Base-by-base conservation (phyloP, 1,140 invertebrate genomes). In the Drosophila sulfurigaster region DNA sequence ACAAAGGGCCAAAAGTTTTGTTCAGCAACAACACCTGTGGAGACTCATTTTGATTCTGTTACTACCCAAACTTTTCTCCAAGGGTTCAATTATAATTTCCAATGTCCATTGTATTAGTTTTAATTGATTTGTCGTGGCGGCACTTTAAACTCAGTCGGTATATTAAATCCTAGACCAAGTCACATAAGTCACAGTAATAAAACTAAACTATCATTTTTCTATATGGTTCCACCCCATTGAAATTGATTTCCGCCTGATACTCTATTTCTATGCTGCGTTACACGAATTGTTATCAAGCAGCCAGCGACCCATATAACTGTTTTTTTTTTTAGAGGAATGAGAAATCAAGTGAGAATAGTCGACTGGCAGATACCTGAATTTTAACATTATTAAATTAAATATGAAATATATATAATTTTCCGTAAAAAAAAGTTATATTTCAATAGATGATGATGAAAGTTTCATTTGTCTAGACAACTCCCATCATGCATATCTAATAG, bases 241-340 rank as follows among this genome's bases (percentile, higher is more conserved):
- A 85, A 85, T 85, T 85, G 82, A 82, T 81, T 85, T 81, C 78
- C 74, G 81, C 72, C 54, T 57, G 75, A 67, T 75, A 81, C 72
- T 64, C 72, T 64, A 81, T 81, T 70, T 76, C 66, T 70, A 58
- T 35, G 41, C 35, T 54, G 54, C 45, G 69, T 54, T 51, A 59
- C 79, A 63, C 52, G 68, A 71, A 82, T 80, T 82, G 76, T 79
- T 88, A 87, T 87, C 76, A 82, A 72, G 32, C 79, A 60, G 57
- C 71, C 85, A 85, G 82, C 82, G 82, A 87, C 82, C 82, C 82
- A 88, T 88, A 87, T 87, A 87, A 88, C 80, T 87, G 80, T 62
- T 70, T 65, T 70, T 65, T 65, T 80, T 30, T 48, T 62, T 68
- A 20, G 41, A 54, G 73, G 64, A 35, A 58, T 20, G 62, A 16